These are phyloP conservation scores for Mechanitis messenoides DNA, from an alignment of 2,888 invertebrate genomes.

Conservation along the genomic window DNA sequence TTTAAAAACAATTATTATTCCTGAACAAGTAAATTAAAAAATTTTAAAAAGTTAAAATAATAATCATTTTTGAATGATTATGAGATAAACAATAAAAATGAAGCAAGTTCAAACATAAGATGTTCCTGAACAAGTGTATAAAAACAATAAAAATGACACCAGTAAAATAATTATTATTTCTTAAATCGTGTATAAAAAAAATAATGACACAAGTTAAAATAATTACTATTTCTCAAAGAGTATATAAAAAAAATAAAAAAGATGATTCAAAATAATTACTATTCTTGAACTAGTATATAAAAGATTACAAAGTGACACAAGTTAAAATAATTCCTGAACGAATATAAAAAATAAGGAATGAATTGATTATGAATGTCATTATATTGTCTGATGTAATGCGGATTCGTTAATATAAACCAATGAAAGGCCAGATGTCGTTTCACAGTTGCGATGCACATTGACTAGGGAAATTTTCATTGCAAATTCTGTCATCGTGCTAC, in stretches of 20 bases:
- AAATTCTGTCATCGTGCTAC: conserved; percentile 67
- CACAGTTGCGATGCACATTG: conserved; percentile 63
- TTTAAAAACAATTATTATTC: conserved; percentile 12
- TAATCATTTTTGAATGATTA: no score
- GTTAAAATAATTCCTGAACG: no score
- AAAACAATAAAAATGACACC: no score
- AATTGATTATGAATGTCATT: conserved; percentile 21
- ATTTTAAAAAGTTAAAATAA: no score
- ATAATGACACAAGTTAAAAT: background rate
- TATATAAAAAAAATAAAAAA: no score
- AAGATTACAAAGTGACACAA: background rate
- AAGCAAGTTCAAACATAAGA: no score
- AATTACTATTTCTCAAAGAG: no score
- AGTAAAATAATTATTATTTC: no score
- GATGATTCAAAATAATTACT: background rate
- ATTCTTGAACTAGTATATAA: conserved; percentile 16
- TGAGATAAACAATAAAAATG: no score
- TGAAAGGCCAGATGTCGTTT: conserved; percentile 55
- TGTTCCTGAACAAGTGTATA: no score
- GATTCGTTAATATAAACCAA: conserved; percentile 39
- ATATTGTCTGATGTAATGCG: conserved; percentile 20
- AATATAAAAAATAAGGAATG: no score
- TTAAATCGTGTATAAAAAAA: background rate
- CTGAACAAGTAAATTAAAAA: no score
- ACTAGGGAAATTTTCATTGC: conserved; percentile 70